Base-by-base conservation (phyloP, 2,888 invertebrate genomes). In the Nebria salina region DNA sequence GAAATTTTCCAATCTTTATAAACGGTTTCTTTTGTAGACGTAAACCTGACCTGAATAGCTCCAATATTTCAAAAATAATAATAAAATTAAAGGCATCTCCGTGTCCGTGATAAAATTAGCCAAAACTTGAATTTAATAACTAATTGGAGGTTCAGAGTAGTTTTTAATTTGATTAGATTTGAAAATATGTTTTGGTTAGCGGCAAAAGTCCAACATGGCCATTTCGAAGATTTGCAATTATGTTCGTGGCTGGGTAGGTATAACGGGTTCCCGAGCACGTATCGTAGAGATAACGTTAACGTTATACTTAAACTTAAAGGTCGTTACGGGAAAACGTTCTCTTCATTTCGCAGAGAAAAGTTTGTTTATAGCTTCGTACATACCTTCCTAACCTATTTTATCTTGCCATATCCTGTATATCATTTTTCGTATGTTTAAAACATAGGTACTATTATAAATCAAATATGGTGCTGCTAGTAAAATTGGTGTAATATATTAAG, bases 241-340 rank as follows among this genome's bases (percentile, higher is more conserved):
- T 13, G 54, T 54, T 54, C 54, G 54, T 54, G 54, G 54, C 54
- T 54, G 54, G 54, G 54, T 54, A 54, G 54, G 54, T 54, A 54
- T 54, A 54, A 54, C 54, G 54, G 54, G 4, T 54, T 54, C 54
- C 54, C 64, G 73, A 34, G 34, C 77, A 77, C 78, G 78, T 78
- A 74, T 78, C 78, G 78, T 78, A 74, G 73, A 78, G 78, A 78
- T 78, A 66, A 65, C 65, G 73, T 73, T 78, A 73, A 78, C 78
- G 78, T 73, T 78, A 78, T 72, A 72, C 72, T 72, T 74, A 42
- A 65, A 78, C 72, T 78, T 77, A 78, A 77, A 78, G 78, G 78
- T 78, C 78, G 74, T 78, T 78, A 26, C 54, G 68, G 41, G 41
- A 42, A 78, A 72, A 78, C 73, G 20, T 42, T 66, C 74, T 66